Percentiles rank a stretch among this genome's conserved stretches.
Evolutionary conservation across 2,797 vertebrate genomes (phyloP).

Genomic region (Myripristis jacobus): DNA sequence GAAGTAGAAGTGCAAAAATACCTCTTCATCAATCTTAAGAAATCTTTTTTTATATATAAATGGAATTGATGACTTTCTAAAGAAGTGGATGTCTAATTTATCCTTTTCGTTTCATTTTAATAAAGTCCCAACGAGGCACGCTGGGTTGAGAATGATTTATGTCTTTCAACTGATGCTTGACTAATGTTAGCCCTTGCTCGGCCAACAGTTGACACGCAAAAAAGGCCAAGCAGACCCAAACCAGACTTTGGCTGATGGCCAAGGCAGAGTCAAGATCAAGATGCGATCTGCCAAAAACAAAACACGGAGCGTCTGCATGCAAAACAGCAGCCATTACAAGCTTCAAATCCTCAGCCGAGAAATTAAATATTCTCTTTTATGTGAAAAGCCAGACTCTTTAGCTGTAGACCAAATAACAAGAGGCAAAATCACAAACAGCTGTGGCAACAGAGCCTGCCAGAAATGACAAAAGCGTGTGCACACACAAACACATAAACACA

Average conservation of each 20-base stretch:
- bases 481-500: neutral
- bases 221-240: constrained; percentile 13
- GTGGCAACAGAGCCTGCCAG: neutral
- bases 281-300: constrained; percentile 11
- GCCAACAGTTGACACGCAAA: constrained; percentile 2
- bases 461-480: neutral
- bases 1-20: neutral
- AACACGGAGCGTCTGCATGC: constrained; percentile 16
- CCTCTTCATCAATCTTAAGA: no score
- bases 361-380: constrained; percentile 5
- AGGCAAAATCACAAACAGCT: constrained; percentile 15
- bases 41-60: no score
- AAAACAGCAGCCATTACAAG: neutral
- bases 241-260: neutral
- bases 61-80: no score
- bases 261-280: constrained; percentile 17
- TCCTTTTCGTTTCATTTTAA: no score
- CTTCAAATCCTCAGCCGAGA: constrained; percentile 13
- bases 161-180: neutral
- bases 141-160: neutral
- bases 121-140: no score
- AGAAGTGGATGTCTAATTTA: no score
- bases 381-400: neutral
- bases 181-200: neutral
- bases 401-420: neutral